Evolutionary conservation across 1,140 invertebrate species (phyloP).

Genomic region (Drosophila sp.): DNA sequence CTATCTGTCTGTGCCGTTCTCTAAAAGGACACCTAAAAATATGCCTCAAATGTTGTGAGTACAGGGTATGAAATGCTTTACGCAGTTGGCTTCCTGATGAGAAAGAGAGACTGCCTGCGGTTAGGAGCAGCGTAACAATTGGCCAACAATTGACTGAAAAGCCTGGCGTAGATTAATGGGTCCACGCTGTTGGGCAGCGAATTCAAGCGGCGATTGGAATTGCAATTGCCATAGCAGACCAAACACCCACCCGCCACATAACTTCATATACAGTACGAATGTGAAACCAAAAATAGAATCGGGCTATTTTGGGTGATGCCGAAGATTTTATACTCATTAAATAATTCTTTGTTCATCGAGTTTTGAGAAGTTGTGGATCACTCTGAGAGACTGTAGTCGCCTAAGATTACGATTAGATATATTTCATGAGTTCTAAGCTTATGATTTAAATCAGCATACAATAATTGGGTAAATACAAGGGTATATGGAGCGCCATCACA

Average conservation of each 20-base stretch:
- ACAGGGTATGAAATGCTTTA: slow-evolving; percentile 3
- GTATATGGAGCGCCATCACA: neutral
- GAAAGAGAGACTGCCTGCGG: slow-evolving; percentile 62
- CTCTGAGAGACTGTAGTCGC: too few species aligned
- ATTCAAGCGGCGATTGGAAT: slow-evolving; percentile 38
- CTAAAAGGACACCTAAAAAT: too few species aligned
- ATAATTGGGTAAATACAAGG: neutral
- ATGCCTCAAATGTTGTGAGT: neutral
- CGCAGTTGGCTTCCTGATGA: slow-evolving; percentile 63
- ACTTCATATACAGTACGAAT: neutral
- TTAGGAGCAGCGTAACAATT: slow-evolving; percentile 59
- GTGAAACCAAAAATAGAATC: neutral
- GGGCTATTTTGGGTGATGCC: neutral
- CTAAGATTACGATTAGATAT: too few species aligned
- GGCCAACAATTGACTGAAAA: slow-evolving; percentile 26
- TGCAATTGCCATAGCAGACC: slow-evolving; percentile 34
- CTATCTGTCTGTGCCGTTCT: neutral
- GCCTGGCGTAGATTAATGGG: slow-evolving; percentile 62
- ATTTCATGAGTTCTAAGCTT: too few species aligned
- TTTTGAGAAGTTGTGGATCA: too few species aligned
- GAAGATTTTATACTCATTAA: neutral
- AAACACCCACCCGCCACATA: slow-evolving; percentile 44
- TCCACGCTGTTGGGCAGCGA: slow-evolving; percentile 27
- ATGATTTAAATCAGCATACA: neutral
- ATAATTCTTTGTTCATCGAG: neutral